Conservation (phyloP, 2,888 invertebrate species). For the Aphidius colemani region DNA sequence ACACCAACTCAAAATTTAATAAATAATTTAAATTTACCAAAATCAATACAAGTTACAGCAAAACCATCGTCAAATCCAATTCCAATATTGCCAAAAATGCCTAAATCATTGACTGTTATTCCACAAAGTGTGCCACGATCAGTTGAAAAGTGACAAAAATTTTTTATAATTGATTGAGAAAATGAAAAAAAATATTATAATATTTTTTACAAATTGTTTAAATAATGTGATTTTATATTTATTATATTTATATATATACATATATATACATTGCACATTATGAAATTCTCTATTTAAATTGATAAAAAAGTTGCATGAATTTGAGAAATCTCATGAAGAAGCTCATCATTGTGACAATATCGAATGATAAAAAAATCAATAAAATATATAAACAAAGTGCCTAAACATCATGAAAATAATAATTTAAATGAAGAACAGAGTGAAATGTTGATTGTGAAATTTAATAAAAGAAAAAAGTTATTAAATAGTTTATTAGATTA, state of each 20-base stretch:
- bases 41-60: constrained; percentile 56
- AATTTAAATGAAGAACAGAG: constrained; percentile 2
- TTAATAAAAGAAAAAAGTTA: too few relatives aligned
- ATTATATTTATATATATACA: too few relatives aligned
- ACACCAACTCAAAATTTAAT: constrained; percentile 52
- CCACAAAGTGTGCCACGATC: constrained; percentile 66
- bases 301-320: neutral
- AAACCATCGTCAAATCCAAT: constrained; percentile 54
- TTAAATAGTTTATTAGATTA: too few relatives aligned
- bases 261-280: too few relatives aligned
- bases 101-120: constrained; percentile 80
- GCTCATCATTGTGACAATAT: neutral
- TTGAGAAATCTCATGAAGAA: neutral
- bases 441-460: too few relatives aligned
- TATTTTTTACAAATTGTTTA: neutral
- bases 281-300: too few relatives aligned
- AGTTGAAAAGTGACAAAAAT: constrained; percentile 46
- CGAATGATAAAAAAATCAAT: neutral
- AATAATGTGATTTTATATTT: neutral
- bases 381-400: constrained; percentile 32
- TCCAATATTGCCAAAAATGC: constrained; percentile 75
- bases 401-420: constrained; percentile 33
- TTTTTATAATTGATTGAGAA: neutral
- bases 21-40: constrained; percentile 55
- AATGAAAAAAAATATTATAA: neutral